A percentile compares a stretch with the other conserved stretches of the same genome.
Conservation (phyloP, 2,888 invertebrate species). For the Epiblema foenella region DNA sequence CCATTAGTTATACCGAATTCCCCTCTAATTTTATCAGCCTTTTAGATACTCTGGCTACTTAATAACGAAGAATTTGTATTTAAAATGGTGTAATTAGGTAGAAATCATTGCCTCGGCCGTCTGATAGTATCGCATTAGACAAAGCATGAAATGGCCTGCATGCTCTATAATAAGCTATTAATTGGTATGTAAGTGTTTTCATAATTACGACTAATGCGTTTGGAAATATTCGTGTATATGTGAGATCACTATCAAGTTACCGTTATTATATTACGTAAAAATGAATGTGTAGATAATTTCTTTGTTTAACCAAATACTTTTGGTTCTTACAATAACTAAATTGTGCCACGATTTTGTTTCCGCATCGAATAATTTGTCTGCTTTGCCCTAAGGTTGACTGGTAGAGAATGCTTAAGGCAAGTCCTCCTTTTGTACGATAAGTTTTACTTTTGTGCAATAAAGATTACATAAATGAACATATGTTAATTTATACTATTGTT, state of each 20-base stretch:
- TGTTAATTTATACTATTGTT: too few species aligned
- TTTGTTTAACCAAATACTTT: conserved; percentile 9
- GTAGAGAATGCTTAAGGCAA: too few species aligned
- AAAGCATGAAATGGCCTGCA: conserved; percentile 58
- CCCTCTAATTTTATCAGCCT: conserved; percentile 5
- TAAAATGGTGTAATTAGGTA: conserved; percentile 35
- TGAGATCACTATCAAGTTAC: conserved; percentile 20
- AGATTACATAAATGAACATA: too few species aligned
- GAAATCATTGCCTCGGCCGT: conserved; percentile 51
- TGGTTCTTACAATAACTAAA: not conserved
- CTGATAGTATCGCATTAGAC: conserved; percentile 68
- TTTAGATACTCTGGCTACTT: conserved; percentile 7
- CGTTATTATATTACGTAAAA: conserved; percentile 19
- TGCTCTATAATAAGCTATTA: conserved; percentile 42
- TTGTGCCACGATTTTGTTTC: too few species aligned
- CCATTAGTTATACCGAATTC: not conserved
- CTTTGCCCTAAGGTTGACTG: too few species aligned
- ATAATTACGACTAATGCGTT: conserved; percentile 39
- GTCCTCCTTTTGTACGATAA: too few species aligned
- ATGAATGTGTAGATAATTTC: conserved; percentile 10
- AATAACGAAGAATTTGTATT: conserved; percentile 19
- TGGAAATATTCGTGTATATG: conserved; percentile 27
- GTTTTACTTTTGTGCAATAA: too few species aligned
- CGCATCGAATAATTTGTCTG: too few species aligned
- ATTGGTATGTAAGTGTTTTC: conserved; percentile 42